Evolutionary conservation across 2,113 vertebrate genomes (phyloP).

Genomic region (Arenaria interpres): DNA sequence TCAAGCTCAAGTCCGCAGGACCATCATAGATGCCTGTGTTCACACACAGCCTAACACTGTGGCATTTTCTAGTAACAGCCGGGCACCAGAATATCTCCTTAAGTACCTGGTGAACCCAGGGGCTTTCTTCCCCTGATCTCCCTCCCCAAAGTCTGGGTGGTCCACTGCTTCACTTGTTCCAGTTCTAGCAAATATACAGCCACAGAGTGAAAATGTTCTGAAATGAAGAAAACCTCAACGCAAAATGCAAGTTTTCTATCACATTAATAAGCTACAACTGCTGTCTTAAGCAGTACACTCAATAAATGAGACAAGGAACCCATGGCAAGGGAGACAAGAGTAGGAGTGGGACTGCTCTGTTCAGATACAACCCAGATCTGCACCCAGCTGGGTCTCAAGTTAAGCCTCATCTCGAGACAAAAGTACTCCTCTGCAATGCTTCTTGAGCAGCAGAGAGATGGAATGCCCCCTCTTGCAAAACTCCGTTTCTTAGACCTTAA

Average conservation of each 20-base stretch:
- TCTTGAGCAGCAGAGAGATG: not conserved
- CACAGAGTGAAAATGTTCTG: not conserved
- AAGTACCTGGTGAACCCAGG: accelerated
- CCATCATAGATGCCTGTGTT: not conserved
- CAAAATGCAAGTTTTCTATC: not conserved
- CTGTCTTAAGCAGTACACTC: not conserved
- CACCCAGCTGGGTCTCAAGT: not conserved
- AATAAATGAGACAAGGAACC: not conserved
- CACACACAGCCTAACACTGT: not conserved
- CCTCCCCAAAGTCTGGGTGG: too few relatives aligned
- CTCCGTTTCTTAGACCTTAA: not conserved
- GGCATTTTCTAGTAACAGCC: not conserved
- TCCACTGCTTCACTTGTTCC: not conserved
- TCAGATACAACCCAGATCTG: not conserved
- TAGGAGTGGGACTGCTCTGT: not conserved
- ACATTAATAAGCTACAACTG: not conserved
- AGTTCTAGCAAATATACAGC: not conserved
- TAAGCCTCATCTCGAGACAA: not conserved
- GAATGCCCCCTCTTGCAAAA: not conserved
- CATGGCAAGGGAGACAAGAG: not conserved
- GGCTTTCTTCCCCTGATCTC: not conserved
- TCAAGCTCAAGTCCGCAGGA: not conserved
- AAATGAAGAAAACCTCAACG: not conserved
- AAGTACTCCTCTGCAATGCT: not conserved
- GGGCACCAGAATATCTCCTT: not conserved